Evolutionary conservation across 2,888 invertebrate species (phyloP), one percentile per base, ranked within the genome.

Genomic region (Agonum fuliginosum): DNA sequence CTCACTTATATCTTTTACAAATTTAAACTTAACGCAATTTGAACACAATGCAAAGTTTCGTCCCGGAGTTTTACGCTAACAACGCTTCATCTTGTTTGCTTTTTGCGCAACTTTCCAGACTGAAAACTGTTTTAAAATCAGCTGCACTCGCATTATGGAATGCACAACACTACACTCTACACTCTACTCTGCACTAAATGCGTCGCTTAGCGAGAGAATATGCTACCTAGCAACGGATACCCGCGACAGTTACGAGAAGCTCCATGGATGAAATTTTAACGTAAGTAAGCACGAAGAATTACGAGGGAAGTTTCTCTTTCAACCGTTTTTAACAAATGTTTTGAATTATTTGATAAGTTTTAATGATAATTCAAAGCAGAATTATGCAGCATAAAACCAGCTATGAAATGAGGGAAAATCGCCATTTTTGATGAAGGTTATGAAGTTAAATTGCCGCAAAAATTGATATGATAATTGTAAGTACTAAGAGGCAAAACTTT

Each of bases 121-220:
- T 24, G 27, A 17, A 27, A 48, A 70, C 46, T 48, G 70, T 70
- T 70, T 70, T 70, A 70, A 70, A 46, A 70, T 70, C 70, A 70
- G 70, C 19, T 70, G 65, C 58, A 58, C 58, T 58, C 27, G 58
- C 27, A 58, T 14, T 8, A 6, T 12, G 17, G 27, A 22, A 17
- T 17, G 48, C 48, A 20, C 48, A 58, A 12, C 58, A 27, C 58
- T 58, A n/a, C n/a, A n/a, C n/a, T n/a, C n/a, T n/a, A n/a, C n/a
- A n/a, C n/a, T n/a, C n/a, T n/a, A n/a, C 58, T 58, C 6, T 14
- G 27, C 58, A 27, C 24, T 27, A 58, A 58, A 27, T 58, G 58
- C 27, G 12, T 8, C 58, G 58, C 27, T 58, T 58, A 24, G n/a
- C 30, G 24, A 17, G 14, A 22, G 48, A 58, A 58, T 58, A 58